phyloP scores from a whole-genome alignment of 1,140 invertebrate species.

The Drosophila funebris region DNA sequence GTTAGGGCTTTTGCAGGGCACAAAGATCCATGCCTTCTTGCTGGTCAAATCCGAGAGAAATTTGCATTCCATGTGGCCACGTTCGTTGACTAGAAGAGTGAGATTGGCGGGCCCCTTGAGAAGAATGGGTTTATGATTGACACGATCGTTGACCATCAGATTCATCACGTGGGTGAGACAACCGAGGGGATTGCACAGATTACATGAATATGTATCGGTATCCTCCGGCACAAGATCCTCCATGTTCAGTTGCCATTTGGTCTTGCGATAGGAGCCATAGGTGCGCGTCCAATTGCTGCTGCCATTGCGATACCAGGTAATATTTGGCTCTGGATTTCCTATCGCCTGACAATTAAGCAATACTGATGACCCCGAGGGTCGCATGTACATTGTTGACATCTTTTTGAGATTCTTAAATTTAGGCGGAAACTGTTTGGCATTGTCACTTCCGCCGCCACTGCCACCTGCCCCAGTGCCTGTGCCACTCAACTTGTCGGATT shows the following conservation, averaged over 20 bases:
- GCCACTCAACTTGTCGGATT: conserved; percentile 34
- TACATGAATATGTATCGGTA: conserved; percentile 93
- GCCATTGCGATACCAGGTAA: conserved; percentile 92
- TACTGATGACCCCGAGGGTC: conserved; percentile 88
- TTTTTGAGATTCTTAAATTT: conserved; percentile 55
- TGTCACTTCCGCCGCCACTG: conserved; percentile 9
- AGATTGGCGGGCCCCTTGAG: conserved; percentile 57
- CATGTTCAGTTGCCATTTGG: conserved; percentile 88
- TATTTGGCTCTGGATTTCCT: conserved; percentile 91
- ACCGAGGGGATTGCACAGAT: conserved; percentile 90
- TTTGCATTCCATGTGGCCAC: conserved; percentile 69
- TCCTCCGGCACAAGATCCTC: conserved; percentile 91
- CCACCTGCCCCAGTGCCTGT: not conserved
- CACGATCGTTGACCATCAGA: conserved; percentile 71
- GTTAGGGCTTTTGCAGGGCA: conserved; percentile 42
- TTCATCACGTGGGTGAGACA: conserved; percentile 90
- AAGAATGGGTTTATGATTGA: conserved; percentile 77
- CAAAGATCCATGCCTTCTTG: conserved; percentile 68
- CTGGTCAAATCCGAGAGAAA: conserved; percentile 74
- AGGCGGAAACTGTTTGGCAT: conserved; percentile 29
- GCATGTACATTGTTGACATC: conserved; percentile 84
- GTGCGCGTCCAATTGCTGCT: conserved; percentile 86
- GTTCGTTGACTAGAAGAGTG: conserved; percentile 63
- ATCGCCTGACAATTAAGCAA: conserved; percentile 87
- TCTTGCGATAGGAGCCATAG: conserved; percentile 73